Base-by-base conservation (phyloP, 2,888 invertebrate genomes). In the Polyommatus iphigenia region DNA sequence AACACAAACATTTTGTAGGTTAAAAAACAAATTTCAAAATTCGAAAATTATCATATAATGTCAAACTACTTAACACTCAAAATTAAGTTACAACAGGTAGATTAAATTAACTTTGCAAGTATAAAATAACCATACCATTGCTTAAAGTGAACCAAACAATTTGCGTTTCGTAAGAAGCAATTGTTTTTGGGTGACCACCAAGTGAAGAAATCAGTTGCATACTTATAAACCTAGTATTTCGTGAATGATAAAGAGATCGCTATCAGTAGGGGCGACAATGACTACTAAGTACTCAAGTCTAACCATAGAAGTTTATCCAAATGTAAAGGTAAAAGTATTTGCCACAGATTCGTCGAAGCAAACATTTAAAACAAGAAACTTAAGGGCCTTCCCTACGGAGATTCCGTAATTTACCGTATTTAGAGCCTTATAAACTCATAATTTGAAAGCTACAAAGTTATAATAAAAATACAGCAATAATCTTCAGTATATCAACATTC, bases 121-220 rank as follows among this genome's bases (percentile, higher is more conserved):
- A 46, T 46, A 50, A 77, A 76, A 75, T 71, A 77, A 71, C 71
- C 67, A 57, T 62, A 59, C 77, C 76, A 79, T 79, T 78, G 67
- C 77, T 73, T 76, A 76, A 79, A 77, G 77, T 73, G 73, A 29
- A 29, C 54, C 71, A 41, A 78, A 75, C 57, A 71, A 71, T 76
- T 76, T 72, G 62, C 46, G 71, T 76, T 73, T 76, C 76, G 77
- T 46, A 67, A 76, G 76, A 54, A 54, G 80, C 87, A 82, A 87
- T 89, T 89, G 89, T 90, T 86, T 86, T 87, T 86, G 85, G 86
- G 84, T 87, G 87, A 85, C 86, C 86, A 86, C 83, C 82, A 87
- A 86, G 83, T 88, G 87, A 84, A 85, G 87, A 89, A 88, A 88
- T 85, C 84, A 83, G 83, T 85, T 86, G 85, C 85, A 85, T 84